phyloP scores from a whole-genome alignment of 2,888 invertebrate genomes.

The Formica aserva region DNA sequence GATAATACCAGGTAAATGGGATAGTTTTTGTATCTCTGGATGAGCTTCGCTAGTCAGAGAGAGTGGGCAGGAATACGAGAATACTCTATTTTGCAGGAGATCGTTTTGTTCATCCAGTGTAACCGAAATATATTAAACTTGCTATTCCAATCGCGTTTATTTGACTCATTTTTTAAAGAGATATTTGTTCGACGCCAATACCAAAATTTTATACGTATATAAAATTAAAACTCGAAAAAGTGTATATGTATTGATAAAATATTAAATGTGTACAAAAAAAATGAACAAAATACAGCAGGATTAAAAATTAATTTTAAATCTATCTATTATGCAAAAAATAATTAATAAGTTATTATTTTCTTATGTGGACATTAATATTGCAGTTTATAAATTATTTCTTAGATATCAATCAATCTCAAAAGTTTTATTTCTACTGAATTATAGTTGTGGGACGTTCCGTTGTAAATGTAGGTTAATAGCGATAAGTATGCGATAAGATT shows the following conservation, averaged over 20 bases:
- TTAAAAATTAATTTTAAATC: not conserved
- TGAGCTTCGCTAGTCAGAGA: not conserved
- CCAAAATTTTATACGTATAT: not conserved
- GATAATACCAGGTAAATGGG: slow-evolving; percentile 4
- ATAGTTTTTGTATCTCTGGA: slow-evolving; percentile 18
- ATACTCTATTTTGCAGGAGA: not conserved
- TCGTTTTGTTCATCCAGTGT: not conserved
- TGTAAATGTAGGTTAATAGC: not conserved
- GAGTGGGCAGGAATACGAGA: not conserved
- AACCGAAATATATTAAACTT: not conserved
- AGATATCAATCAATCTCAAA: not conserved
- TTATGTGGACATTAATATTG: not conserved
- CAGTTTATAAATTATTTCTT: not conserved
- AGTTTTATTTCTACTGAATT: not conserved
- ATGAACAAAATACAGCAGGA: not conserved
- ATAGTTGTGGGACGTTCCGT: not conserved
- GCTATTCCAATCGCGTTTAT: not conserved
- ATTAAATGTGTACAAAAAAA: not conserved
- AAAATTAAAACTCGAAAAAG: not conserved
- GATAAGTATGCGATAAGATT: not conserved
- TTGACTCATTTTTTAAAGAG: not conserved
- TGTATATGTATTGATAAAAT: not conserved
- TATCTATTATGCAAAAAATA: not conserved
- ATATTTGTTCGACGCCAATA: not conserved
- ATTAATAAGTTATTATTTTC: not conserved